Base-by-base conservation (phyloP, 2,888 invertebrate species). In the Watsonalla binaria region DNA sequence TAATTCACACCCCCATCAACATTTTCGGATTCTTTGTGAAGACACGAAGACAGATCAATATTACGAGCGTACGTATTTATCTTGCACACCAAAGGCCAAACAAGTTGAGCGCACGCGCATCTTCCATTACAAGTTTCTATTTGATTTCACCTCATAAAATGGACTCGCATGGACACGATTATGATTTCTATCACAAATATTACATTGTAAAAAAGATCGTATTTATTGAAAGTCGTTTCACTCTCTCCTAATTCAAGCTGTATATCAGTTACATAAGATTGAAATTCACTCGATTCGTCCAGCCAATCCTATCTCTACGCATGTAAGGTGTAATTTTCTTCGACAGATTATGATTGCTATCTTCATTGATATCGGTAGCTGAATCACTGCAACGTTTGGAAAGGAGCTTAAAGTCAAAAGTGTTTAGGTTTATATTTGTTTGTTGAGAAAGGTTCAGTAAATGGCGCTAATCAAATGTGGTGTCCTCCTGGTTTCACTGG, bases 81-180 rank as follows among this genome's bases (percentile, higher is more conserved):
- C 78, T 80, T 79, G 80, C 76, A 83, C 83, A 81, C 81, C 80
- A 42, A 42, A 8, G 42, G 1, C 11, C 42, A 83, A 84, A 86
- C 89, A 84, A 77, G 81, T 78, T 74, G 70, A 77, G 74, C 74
- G 80, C 75, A 84, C 76, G 83, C 42, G 85, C 85, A 86, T 88
- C 86, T 85, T 86, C 85, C 86, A 89, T 88, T 88, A 83, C 89
- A 86, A 84, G 90, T 90, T 90, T 90, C 90, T 90, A 90, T 90
- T 90, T 90, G 90, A 87, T 90, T 88, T 85, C 78, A 82, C 74
- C 80, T 85, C 88, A 86, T 88, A 88, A 86, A 88, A 84, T 76
- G 68, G 72, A 78, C 83, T 88, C 77, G 78, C 86, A 80, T 78
- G 72, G 77, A 80, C 73, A 74, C 81, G 86, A 88, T 88, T 88